Evolutionary conservation across 2,797 vertebrate species (phyloP), one percentile per base, ranked within the genome.

Genomic region (Lepilemur septentrionalis): DNA sequence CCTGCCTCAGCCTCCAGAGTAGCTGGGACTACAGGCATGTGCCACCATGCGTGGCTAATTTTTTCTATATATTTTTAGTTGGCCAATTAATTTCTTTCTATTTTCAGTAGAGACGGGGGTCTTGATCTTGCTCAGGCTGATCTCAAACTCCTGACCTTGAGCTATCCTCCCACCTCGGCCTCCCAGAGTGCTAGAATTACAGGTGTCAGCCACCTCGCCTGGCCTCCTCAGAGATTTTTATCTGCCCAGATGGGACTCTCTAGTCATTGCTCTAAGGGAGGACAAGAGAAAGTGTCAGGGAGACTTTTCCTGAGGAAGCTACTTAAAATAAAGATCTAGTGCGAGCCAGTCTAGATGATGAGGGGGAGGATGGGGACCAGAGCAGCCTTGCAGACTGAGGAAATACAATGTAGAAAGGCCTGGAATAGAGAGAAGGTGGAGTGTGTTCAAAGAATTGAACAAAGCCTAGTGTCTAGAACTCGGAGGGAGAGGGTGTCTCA

Each of bases 301-400:
- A 82, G 63, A 93, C 13, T 7, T 84, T 93, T 93, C 35, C 52
- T 76, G 70, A 80, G 50, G 69, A 87, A 81, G 35, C 67, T 96
- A 14, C 82, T 69, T 95, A 32, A 57, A 57, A 57, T 23, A 57
- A 92, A 78, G 89, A 23, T 57, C 46, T 61, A 43, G 30, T 84
- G 61, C 52, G 57, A 80, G 25, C 57, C 50, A 69, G 20, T 82
- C 61, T 67, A 8, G 38, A 38, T 46, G 70, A 43, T 50, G 20
- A n/a, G 17, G 46, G 18, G 32, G 25, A 50, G 43, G 13, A 10
- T 35, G 18, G 67, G 32, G 23, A 4, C 14, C 22, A 15, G 63
- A 94, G 35, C 65, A 80, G 84, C 9, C 32, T n/a, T 88, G 43
- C 50, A 57, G 22, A 11, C 32, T 11, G 38, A 85, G 67, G 65